Percentiles rank a stretch among this genome's conserved stretches.
phyloP scores from a whole-genome alignment of 2,888 invertebrate species.

The Mesopsocus fuscifrons region DNA sequence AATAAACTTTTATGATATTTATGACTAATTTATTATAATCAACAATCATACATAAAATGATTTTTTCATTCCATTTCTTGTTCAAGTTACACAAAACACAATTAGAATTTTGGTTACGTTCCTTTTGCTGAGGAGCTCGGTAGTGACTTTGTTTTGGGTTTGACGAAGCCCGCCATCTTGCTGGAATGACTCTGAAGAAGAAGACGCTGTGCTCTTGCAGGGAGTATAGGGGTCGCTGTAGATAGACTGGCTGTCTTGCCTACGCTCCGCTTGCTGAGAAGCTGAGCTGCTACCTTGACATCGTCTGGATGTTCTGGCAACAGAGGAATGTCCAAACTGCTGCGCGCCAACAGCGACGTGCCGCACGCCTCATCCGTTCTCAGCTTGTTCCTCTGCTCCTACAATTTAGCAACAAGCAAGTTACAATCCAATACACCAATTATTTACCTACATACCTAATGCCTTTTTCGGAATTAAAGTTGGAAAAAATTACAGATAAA shows the following conservation, averaged over 20 bases:
- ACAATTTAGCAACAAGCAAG: constrained; percentile 19
- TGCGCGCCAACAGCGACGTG: constrained; percentile 46
- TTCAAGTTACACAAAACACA: too few species aligned
- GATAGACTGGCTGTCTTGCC: neutral
- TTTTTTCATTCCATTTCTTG: too few species aligned
- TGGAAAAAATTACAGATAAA: too few species aligned
- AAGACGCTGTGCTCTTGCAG: neutral
- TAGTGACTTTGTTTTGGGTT: too few species aligned
- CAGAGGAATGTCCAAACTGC: constrained; percentile 56
- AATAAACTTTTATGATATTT: too few species aligned
- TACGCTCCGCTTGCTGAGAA: neutral
- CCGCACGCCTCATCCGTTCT: constrained; percentile 48
- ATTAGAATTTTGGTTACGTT: too few species aligned
- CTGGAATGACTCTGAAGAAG: neutral
- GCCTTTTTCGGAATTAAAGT: neutral
- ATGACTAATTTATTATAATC: too few species aligned
- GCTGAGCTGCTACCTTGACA: constrained; percentile 40
- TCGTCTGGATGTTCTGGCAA: constrained; percentile 68
- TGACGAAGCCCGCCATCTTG: neutral
- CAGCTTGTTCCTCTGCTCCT: constrained; percentile 55
- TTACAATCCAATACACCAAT: too few species aligned
- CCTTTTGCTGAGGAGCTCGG: too few species aligned
- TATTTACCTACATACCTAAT: too few species aligned
- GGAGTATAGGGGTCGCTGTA: neutral
- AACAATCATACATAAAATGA: too few species aligned